Evolutionary conservation across 2,113 vertebrate genomes (phyloP), one percentile per base, ranked within the genome.

Genomic region (Corythornis cristatus): DNA sequence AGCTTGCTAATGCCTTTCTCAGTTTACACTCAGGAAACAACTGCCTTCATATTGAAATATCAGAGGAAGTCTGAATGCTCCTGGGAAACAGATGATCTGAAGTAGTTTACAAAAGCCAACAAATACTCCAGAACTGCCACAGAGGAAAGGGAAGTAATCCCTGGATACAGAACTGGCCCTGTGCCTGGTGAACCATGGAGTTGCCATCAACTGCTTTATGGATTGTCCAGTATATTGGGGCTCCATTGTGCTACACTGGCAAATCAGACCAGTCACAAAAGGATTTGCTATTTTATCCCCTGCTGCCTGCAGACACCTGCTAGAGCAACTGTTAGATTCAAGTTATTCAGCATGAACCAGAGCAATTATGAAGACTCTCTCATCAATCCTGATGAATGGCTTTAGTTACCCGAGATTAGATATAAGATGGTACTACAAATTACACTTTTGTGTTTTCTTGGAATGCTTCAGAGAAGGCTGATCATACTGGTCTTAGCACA

Each of bases 11-110:
- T 80, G 89, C 87, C 87, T 92, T 86, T 92, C 87, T 94, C 91
- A 93, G 4, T 80, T 96, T 96, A 92, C 87, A 80, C 70, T 71
- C 85, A 95, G 95, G 95, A 96, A 96, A 92, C 84, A 94, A 85
- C 89, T 86, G 89, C 87, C 82, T 89, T 94, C 88, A 40, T 26
- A 89, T 83, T 74, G 79, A 95, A 93, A 95, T 96, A 92, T 83
- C 82, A 96, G 91, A 93, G 91, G 91, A 92, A 94, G 89, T 71
- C 75, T 92, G 83, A 93, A 85, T 75, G 72, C 48, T 91, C 53
- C 60, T 64, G 78, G 78, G 72, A 93, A 93, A 86, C 48, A 80
- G 75, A 95, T 88, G 51, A 92, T 35, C 82, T 94, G 75, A 95
- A 95, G 75, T 56, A 80, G 51, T 82, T 86, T 80, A 73, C 89